Percentiles rank a stretch among this genome's conserved stretches.
Evolutionary conservation across 2,888 invertebrate species (phyloP).

Genomic region (Campoplex capitator): DNA sequence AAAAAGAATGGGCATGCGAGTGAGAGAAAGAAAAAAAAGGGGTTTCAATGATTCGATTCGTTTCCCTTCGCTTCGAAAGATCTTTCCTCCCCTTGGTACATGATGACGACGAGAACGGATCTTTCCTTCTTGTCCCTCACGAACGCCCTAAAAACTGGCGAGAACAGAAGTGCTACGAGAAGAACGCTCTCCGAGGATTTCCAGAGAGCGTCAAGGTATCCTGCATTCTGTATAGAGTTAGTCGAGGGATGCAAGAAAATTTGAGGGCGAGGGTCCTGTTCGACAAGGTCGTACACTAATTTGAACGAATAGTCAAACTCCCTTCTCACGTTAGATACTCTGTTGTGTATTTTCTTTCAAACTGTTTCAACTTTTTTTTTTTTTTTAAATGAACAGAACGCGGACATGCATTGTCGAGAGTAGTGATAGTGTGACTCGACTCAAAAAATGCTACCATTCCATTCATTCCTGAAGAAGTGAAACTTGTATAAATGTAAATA

Average conservation of each 20-base stretch:
- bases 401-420: not conserved
- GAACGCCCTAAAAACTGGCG: slow-evolving; percentile 49
- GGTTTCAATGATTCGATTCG: slow-evolving; percentile 68
- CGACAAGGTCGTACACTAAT: slow-evolving; percentile 69
- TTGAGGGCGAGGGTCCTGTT: slow-evolving; percentile 67
- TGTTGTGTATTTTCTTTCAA: slow-evolving; percentile 26
- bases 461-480: not conserved
- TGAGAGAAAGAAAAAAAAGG: slow-evolving; percentile 59
- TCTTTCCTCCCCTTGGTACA: slow-evolving; percentile 46
- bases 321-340: slow-evolving; percentile 51
- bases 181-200: slow-evolving; percentile 68
- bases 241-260: slow-evolving; percentile 57
- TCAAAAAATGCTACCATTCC: slow-evolving; percentile 16
- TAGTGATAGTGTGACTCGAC: slow-evolving; percentile 4
- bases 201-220: slow-evolving; percentile 62
- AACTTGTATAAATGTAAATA: not conserved
- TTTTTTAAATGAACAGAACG: not conserved
- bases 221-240: slow-evolving; percentile 66
- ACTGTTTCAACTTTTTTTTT: slow-evolving; percentile 25
- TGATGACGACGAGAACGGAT: slow-evolving; percentile 29
- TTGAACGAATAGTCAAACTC: slow-evolving; percentile 69
- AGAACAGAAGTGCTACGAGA: slow-evolving; percentile 37
- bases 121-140: slow-evolving; percentile 12
- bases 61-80: slow-evolving; percentile 64
- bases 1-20: slow-evolving; percentile 30